Conservation (phyloP, 2,113 vertebrate genomes). For the Peromyscus leucopus region DNA sequence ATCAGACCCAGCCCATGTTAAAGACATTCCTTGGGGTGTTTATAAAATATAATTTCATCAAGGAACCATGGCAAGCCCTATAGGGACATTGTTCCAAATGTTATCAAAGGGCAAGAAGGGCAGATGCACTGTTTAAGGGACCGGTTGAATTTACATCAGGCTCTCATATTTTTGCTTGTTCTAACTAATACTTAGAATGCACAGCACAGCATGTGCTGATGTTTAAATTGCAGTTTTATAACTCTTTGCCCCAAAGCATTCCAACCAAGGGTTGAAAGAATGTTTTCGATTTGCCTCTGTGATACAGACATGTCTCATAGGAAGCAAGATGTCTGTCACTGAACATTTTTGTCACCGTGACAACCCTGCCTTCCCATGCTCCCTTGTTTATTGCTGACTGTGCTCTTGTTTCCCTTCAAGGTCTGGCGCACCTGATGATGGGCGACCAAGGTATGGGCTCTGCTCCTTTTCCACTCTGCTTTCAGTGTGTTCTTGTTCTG, state of each 20-base stretch:
- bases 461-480: conserved; percentile 96
- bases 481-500: conserved; percentile 89
- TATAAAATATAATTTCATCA: conserved; percentile 62
- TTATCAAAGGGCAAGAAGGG: conserved; percentile 72
- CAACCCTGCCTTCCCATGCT: conserved; percentile 94
- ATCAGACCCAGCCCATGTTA: conserved; percentile 92
- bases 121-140: conserved; percentile 76
- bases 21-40: conserved; percentile 84
- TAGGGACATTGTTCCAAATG: conserved; percentile 73
- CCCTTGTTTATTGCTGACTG: conserved; percentile 99
- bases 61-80: conserved; percentile 80
- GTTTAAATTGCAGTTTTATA: conserved; percentile 83
- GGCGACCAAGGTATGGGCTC: conserved; percentile 99
- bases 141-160: conserved; percentile 84
- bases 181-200: conserved; percentile 69
- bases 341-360: conserved; percentile 91
- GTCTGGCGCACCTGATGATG: conserved; percentile 99
- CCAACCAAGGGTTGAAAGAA: conserved; percentile 90
- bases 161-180: conserved; percentile 77
- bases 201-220: conserved; percentile 78
- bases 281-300: conserved; percentile 89
- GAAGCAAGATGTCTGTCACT: conserved; percentile 92
- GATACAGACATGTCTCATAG: conserved; percentile 91
- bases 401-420: conserved; percentile 99
- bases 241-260: conserved; percentile 91